A percentile compares a stretch with the other conserved stretches of the same genome.
phyloP scores from a whole-genome alignment of 2,797 vertebrate species.

The Stomatorhinus walkeri region DNA sequence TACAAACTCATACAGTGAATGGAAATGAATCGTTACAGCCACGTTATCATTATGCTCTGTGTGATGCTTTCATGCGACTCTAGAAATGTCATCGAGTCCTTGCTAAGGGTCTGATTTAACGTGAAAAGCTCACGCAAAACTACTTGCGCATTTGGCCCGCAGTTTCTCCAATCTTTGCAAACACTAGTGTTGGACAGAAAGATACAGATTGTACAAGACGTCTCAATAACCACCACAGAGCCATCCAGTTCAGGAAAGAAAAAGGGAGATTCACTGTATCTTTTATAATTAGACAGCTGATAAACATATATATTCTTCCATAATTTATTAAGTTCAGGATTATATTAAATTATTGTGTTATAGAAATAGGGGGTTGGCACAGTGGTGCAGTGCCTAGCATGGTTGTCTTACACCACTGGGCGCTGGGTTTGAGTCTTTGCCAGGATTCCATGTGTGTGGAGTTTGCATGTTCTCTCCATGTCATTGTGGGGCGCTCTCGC shows the following conservation, averaged over 20 bases:
- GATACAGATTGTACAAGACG: neutral
- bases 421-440: neutral
- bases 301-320: neutral
- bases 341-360: conserved; percentile 59
- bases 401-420: neutral
- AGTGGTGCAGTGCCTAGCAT: neutral
- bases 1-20: neutral
- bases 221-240: neutral
- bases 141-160: neutral
- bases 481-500: neutral
- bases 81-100: neutral
- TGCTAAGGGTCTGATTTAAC: neutral
- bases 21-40: neutral
- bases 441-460: neutral
- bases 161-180: neutral
- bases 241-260: neutral
- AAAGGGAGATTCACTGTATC: neutral
- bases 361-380: neutral
- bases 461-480: neutral
- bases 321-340: conserved; percentile 31
- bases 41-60: neutral
- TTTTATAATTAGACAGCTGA: neutral
- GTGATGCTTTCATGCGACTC: neutral
- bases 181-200: neutral
- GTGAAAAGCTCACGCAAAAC: neutral